These are phyloP conservation scores for Pseudomyrmex gracilis DNA, from an alignment of 1,140 invertebrate genomes.

Conservation along the genomic window DNA sequence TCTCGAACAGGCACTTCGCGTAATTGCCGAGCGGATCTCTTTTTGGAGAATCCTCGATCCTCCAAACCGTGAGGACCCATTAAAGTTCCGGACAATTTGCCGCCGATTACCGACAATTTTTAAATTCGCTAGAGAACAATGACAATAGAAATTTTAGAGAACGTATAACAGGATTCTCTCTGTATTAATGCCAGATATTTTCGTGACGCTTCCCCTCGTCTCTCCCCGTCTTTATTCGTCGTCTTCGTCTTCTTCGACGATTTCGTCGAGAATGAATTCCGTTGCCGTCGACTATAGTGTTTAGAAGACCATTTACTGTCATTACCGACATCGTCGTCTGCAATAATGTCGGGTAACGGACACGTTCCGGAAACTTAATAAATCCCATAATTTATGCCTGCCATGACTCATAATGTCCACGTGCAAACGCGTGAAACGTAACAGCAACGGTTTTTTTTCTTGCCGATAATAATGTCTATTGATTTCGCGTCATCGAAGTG, in stretches of 20 bases:
- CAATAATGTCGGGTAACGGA: slow-evolving; percentile 16
- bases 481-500: neutral
- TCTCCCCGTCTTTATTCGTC: neutral
- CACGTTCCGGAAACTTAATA: slow-evolving; percentile 21
- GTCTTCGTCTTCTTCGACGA: neutral
- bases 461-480: too few relatives aligned
- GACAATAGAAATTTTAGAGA: slow-evolving; percentile 7
- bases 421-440: slow-evolving; percentile 22
- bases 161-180: neutral
- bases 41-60: neutral
- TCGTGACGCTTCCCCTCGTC: neutral
- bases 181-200: neutral
- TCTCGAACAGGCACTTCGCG: slow-evolving; percentile 32
- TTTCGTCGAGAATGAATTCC: slow-evolving; percentile 21
- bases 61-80: slow-evolving; percentile 1
- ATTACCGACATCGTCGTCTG: slow-evolving; percentile 15
- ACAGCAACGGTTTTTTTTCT: neutral
- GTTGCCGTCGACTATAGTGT: neutral
- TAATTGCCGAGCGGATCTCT: slow-evolving; percentile 20
- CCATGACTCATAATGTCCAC: slow-evolving; percentile 30
- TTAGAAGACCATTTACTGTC: slow-evolving; percentile 7
- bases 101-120: slow-evolving; percentile 41
- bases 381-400: slow-evolving; percentile 41
- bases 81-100: neutral
- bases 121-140: slow-evolving; percentile 47